Conservation (phyloP, 2,797 vertebrate species). For the Pelobates cultripes region DNA sequence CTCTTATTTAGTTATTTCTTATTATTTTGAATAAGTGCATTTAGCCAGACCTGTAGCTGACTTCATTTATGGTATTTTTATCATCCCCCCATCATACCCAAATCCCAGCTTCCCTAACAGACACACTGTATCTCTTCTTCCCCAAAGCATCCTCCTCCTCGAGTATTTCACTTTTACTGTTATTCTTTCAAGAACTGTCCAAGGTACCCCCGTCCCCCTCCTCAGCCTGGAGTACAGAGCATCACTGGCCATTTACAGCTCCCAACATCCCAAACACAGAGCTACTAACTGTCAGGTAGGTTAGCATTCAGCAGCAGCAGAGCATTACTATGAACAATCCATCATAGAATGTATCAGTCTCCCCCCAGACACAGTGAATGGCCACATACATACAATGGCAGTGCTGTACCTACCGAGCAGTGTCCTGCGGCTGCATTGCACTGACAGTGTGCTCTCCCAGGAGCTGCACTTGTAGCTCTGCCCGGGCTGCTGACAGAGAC, state of each 20-base stretch:
- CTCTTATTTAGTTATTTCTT: neutral
- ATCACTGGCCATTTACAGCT: neutral
- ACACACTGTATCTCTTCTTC: neutral
- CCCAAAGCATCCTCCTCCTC: neutral
- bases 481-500: constrained; percentile 75
- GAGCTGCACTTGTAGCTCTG: constrained; percentile 68
- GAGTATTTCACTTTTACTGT: neutral
- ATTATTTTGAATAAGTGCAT: neutral
- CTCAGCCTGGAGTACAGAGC: neutral
- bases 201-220: neutral
- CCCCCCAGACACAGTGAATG: too few relatives aligned
- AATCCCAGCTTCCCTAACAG: neutral
- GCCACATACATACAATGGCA: too few relatives aligned
- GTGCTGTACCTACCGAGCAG: constrained; percentile 31
- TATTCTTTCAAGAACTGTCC: neutral
- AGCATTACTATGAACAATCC: too few relatives aligned
- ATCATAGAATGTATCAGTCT: too few relatives aligned
- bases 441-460: constrained; percentile 8
- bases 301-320: neutral
- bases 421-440: constrained; percentile 20
- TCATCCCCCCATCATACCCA: neutral
- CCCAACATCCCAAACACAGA: neutral
- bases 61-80: neutral
- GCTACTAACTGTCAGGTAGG: neutral
- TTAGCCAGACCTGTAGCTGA: neutral